Conservation (phyloP, 2,113 vertebrate species). For the Orycteropus afer region DNA sequence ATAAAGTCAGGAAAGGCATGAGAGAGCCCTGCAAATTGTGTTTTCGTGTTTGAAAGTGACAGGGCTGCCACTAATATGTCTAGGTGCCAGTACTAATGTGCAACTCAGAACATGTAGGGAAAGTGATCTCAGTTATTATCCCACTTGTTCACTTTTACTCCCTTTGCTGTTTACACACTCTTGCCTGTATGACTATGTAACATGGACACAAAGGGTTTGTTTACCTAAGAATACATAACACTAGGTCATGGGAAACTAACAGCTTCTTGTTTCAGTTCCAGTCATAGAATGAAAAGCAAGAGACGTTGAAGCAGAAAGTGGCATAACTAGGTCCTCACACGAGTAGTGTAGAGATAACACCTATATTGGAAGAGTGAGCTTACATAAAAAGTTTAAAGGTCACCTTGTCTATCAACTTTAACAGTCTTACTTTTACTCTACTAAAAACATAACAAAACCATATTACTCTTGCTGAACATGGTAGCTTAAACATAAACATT, state of each 20-base stretch:
- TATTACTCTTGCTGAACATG: neutral
- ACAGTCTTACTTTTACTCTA: neutral
- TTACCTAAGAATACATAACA: neutral
- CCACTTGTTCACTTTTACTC: neutral
- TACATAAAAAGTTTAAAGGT: neutral
- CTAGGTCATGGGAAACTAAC: neutral
- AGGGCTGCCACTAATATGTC: neutral
- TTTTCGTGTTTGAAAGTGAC: neutral
- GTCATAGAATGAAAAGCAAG: neutral
- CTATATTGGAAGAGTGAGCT: neutral
- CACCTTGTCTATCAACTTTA: neutral
- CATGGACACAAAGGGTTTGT: neutral
- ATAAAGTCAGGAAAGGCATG: conserved; percentile 64
- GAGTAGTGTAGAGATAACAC: neutral
- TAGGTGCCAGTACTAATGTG: neutral
- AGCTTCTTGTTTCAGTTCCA: neutral
- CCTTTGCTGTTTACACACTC: neutral
- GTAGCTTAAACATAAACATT: neutral
- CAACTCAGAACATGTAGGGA: neutral
- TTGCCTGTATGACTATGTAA: neutral
- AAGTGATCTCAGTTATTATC: neutral
- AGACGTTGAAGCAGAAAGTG: neutral
- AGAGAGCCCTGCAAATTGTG: conserved; percentile 27
- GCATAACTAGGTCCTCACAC: neutral
- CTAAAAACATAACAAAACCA: neutral